phyloP scores from a whole-genome alignment of 2,797 vertebrate species.

The Lutjanus argentimaculatus region DNA sequence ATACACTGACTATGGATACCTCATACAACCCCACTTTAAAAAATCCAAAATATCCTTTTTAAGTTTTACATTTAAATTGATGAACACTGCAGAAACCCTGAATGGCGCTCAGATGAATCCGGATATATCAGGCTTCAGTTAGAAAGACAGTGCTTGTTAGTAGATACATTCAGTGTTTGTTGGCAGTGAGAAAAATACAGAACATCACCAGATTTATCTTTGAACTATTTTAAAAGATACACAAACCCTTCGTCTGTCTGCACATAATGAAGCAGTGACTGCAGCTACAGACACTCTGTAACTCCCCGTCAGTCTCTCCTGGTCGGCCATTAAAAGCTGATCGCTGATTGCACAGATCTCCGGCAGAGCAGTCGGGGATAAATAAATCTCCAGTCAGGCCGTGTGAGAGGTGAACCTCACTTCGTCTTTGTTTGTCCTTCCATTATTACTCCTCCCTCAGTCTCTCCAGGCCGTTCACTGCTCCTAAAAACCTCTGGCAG shows the following conservation, averaged over 20 bases:
- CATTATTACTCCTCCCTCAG: slow-evolving; percentile 34
- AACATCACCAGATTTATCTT: not conserved
- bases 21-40: too few species aligned
- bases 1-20: too few species aligned
- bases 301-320: slow-evolving; percentile 15
- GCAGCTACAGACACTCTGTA: not conserved
- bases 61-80: not conserved
- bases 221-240: not conserved
- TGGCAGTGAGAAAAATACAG: not conserved
- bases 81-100: not conserved
- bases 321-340: slow-evolving; percentile 29
- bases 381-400: slow-evolving; percentile 37
- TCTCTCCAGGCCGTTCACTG: not conserved
- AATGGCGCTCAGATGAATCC: too few species aligned
- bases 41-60: too few species aligned
- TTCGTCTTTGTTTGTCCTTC: slow-evolving; percentile 61
- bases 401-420: slow-evolving; percentile 49
- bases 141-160: not conserved
- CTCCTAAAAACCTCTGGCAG: slow-evolving; percentile 26
- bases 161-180: not conserved
- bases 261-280: slow-evolving; percentile 14
- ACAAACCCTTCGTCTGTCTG: not conserved
- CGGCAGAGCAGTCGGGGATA: slow-evolving; percentile 26
- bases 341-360: slow-evolving; percentile 39
- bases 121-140: too few species aligned